These are phyloP conservation scores for Philopotamus ludificatus DNA, from an alignment of 1,140 invertebrate genomes.

Conservation along the genomic window DNA sequence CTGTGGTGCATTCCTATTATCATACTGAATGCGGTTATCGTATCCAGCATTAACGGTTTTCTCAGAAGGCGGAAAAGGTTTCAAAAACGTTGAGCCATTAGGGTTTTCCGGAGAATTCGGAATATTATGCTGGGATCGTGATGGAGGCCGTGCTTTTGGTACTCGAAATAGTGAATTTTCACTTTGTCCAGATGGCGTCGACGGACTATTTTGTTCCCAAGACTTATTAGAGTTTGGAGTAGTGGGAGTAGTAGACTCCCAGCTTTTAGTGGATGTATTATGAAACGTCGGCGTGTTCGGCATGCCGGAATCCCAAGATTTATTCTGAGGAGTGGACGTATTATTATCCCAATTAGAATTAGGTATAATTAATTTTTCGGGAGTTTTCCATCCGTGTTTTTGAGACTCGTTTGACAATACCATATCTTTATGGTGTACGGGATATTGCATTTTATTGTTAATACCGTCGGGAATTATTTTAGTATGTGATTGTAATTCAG, in stretches of 20 bases:
- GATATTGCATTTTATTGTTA: constrained; percentile 13
- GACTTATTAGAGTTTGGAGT: constrained; percentile 33
- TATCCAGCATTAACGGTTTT: constrained; percentile 48
- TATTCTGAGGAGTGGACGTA: constrained; percentile 37
- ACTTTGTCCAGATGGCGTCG: constrained; percentile 43
- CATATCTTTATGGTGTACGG: constrained; percentile 20
- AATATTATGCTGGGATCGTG: constrained; percentile 53
- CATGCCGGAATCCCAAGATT: constrained; percentile 48
- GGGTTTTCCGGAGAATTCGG: constrained; percentile 48
- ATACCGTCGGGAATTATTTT: constrained; percentile 9
- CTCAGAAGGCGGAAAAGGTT: constrained; percentile 57
- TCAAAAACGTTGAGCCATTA: constrained; percentile 56
- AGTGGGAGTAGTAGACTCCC: constrained; percentile 33
- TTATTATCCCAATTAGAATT: constrained; percentile 38
- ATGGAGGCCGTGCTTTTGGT: constrained; percentile 65
- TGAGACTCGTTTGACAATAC: constrained; percentile 20
- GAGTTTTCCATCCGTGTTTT: constrained; percentile 49
- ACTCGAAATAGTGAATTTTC: constrained; percentile 63
- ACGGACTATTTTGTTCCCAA: constrained; percentile 35
- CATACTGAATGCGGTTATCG: constrained; percentile 51
- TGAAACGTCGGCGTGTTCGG: constrained; percentile 19
- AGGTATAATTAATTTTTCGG: constrained; percentile 44
- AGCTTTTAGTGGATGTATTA: constrained; percentile 29
- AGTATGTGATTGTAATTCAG: constrained; percentile 44
- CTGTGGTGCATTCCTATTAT: constrained; percentile 45